Evolutionary conservation across 2,797 vertebrate genomes (phyloP), one percentile per base, ranked within the genome.

Genomic region (Acanthis flammea): DNA sequence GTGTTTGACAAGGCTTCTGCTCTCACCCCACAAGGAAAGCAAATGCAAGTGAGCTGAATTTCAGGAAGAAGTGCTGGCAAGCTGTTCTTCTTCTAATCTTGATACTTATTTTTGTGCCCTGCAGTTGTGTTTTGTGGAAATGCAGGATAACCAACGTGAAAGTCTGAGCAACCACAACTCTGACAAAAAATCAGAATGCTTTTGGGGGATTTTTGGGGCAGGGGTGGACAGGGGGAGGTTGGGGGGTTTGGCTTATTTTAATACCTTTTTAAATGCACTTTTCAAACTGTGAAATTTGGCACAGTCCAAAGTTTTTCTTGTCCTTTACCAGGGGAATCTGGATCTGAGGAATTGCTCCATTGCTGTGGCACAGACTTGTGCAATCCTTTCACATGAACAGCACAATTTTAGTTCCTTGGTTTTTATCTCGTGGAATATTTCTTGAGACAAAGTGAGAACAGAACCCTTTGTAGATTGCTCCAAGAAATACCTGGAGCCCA

Each of bases 1-100:
- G 16, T 78, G 61, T 91, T 94, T 92, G 91, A 95, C 74, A 91
- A 47, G 75, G 58, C 53, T 51, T 89, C 80, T 86, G 60, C 35
- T 44, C 68, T 95, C 67, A 30, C 23, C 53, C 23, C 61, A 48
- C 45, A 94, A 45, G 19, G 16, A 89, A 82, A 81, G 58, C 63
- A 70, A 92, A 94, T 48, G 30, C 28, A 73, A 75, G 33, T 13
- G 48, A 88, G 33, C 31, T 80, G 47, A 88, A 84, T 54, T 86
- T 88, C 65, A 95, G 51, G 17, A 47, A 80, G 78, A 74, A 70
- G 7, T 41, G 66, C 47, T 88, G 93, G 77, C 70, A 90, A 93
- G 75, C 51, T 73, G 48, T 18, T 60, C 44, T 75, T 47, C 63
- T 82, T 75, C 90, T 78, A 81, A 48, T 92, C 90, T 42, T 8